Base-by-base conservation (phyloP, 2,797 vertebrate species). In the Numenius phaeopus region DNA sequence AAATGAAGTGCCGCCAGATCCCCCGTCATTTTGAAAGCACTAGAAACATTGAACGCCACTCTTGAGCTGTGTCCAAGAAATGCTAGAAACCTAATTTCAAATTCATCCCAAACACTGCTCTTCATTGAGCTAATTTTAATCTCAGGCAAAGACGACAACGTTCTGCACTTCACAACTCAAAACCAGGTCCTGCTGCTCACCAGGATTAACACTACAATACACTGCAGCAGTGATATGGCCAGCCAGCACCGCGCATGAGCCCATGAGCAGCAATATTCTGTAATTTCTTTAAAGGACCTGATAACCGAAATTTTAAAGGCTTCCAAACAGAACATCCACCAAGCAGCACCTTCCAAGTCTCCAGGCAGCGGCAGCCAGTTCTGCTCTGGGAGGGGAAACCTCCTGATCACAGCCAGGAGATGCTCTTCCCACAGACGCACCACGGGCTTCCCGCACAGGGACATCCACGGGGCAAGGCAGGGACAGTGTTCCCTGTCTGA, bases 381-480 rank as follows among this genome's bases (percentile, higher is more conserved):
- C 64, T 49, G 22, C 14, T 42, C 18, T 4, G 13, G 61, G 23
- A 61, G 7, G 42, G 24, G 20, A 69, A 61, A 47, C 37, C 44
- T 71, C 39, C 83, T 7, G 65, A 32, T 9, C 1, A 11, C 26
- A 67, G 55, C 30, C 1, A 1, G 40, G 40, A 44, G 24, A 32
- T 7, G 52, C 46, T 42, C 32, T 15, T 34, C 30, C 50, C 39
- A 11, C 4, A 3, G 34, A 40, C 2, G 7, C 4, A 11, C 27
- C 2, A 6, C 1, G 0, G 47, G 52, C 23, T 42, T n/a, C n/a
- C n/a, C 3, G 1, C 17, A 11, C 9, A 4, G 40, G 59, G 34
- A 64, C 40, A 4, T 22, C 18, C 62, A 40, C 1, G 2, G 62
- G 40, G 10, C 50, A 52, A n/a, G 39, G 44, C 54, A 71, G 67